These are phyloP conservation scores for Grantiella picta DNA, from an alignment of 2,113 vertebrate species.

Conservation along the genomic window DNA sequence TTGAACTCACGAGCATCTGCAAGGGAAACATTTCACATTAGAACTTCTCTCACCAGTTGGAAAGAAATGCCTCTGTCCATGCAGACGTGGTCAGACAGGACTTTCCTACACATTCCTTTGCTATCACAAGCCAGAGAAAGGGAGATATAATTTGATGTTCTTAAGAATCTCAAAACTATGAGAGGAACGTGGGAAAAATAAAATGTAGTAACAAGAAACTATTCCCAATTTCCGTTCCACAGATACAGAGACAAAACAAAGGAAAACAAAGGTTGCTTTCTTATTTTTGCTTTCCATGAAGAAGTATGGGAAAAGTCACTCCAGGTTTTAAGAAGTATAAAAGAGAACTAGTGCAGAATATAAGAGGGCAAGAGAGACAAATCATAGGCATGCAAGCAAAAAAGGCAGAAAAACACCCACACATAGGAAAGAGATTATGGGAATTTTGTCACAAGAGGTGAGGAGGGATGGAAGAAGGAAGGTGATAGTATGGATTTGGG, in stretches of 20 bases:
- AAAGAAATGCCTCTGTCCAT: not conserved
- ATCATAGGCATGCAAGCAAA: not conserved
- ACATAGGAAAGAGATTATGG: not conserved
- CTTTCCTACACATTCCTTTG: not conserved
- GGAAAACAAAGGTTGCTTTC: not conserved
- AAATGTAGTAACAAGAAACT: not conserved
- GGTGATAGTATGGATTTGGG: not conserved
- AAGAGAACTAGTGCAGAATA: not conserved
- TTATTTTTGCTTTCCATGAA: not conserved
- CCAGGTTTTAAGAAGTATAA: not conserved
- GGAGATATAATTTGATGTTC: not conserved
- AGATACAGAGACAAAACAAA: not conserved
- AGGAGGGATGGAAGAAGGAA: not conserved
- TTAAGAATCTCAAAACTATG: not conserved
- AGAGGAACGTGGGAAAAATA: not conserved
- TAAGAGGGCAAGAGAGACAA: not conserved
- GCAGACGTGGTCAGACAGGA: not conserved
- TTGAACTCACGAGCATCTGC: constrained; percentile 72
- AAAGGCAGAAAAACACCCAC: not conserved
- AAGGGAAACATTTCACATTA: not conserved
- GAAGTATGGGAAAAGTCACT: not conserved
- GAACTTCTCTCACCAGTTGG: not conserved
- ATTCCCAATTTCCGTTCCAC: not conserved
- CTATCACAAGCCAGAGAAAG: not conserved
- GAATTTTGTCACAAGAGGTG: not conserved